phyloP scores from a whole-genome alignment of 2,113 vertebrate species.

The Zapus hudsonius region DNA sequence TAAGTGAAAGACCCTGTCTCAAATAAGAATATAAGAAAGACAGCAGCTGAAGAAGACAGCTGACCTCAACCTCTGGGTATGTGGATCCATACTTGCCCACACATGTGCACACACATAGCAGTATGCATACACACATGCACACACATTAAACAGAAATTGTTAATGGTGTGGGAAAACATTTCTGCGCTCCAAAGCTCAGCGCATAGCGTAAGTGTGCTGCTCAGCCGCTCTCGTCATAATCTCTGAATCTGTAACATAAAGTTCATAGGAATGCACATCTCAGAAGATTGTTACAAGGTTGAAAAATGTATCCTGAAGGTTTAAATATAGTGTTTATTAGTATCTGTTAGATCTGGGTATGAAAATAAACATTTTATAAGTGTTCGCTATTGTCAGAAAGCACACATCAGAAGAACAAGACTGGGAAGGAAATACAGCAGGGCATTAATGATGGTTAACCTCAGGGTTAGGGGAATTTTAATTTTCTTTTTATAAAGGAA shows the following conservation, averaged over 20 bases:
- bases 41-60: too few relatives aligned
- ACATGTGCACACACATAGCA: too few relatives aligned
- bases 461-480: background rate
- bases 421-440: background rate
- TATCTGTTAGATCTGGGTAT: background rate
- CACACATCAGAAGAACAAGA: background rate
- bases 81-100: too few relatives aligned
- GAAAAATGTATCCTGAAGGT: background rate
- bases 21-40: too few relatives aligned
- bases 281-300: background rate
- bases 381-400: background rate
- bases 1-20: too few relatives aligned
- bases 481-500: slow-evolving; percentile 33
- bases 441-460: background rate
- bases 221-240: background rate
- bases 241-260: background rate
- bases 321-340: slow-evolving; percentile 9
- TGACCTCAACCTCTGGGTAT: too few relatives aligned
- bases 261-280: background rate
- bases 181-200: background rate
- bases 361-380: background rate
- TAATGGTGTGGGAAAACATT: background rate
- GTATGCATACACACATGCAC: too few relatives aligned
- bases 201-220: background rate
- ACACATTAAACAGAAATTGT: background rate